Evolutionary conservation across 2,888 invertebrate species (phyloP), one percentile per base, ranked within the genome.

Genomic region (Spilosoma lubricipeda): DNA sequence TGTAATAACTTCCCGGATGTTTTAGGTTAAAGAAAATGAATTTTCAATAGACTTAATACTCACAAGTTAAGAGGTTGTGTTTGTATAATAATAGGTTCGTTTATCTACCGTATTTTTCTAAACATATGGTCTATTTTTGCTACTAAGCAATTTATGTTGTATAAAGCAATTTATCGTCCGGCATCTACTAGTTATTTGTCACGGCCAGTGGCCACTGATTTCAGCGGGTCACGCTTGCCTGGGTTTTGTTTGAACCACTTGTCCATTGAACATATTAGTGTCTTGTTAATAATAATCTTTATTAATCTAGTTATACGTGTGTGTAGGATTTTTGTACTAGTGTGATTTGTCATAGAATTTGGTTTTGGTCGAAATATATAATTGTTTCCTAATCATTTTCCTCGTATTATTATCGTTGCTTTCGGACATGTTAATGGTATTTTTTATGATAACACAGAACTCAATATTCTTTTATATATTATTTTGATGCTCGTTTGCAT

Each of bases 201-300:
- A 75, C 33, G 76, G 64, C 20, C n/a, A 8, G 27, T 68, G 72
- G 72, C 67, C 18, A 20, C 67, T 65, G 74, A 80, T 79, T 71
- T 71, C 67, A 77, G 33, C 71, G 39, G 30, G 63, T 70, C 64
- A 80, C 75, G 84, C 76, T 84, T 74, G 73, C 70, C 20, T 77
- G 15, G 23, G 11, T 52, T 83, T 74, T 66, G 65, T 67, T 74
- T 73, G 52, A 48, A 71, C 52, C 69, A 64, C 33, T 66, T 70
- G 45, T 70, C 13, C 27, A 64, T 36, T 70, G 39, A 68, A 74
- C 71, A 48, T 73, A 48, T 67, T 59, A 63, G 30, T 73, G 68
- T 68, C 15, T 39, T 52, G 68, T 63, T 30, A 63, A 30, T 63
- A 63, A 30, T 63, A 27, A 59, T 15, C 56, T 69, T 27, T 59